phyloP scores from a whole-genome alignment of 1,140 invertebrate genomes.

The Caenorhabditis elegans region WBcel235 BX284605.5:12706001-12706500 shows the following conservation, averaged over 20 bases:
- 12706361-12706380: not conserved
- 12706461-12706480: not conserved
- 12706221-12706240: too few relatives aligned
- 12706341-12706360: not conserved
- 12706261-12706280: too few relatives aligned
- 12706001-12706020: not conserved
- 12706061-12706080: too few relatives aligned
- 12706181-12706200: too few relatives aligned
- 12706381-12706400: not conserved
- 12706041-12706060: too few relatives aligned
- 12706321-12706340: not conserved
- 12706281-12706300: not conserved
- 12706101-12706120: too few relatives aligned
- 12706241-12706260: too few relatives aligned
- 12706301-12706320: not conserved
- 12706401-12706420: not conserved
- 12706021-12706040: not conserved
- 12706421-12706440: not conserved
- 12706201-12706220: too few relatives aligned
- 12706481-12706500: not conserved
- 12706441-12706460: not conserved
- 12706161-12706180: too few relatives aligned
- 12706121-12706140: too few relatives aligned
- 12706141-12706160: too few relatives aligned
- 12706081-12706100: too few relatives aligned